Conservation (phyloP, 2,888 invertebrate species). For the Prionchulus punctatus region DNA sequence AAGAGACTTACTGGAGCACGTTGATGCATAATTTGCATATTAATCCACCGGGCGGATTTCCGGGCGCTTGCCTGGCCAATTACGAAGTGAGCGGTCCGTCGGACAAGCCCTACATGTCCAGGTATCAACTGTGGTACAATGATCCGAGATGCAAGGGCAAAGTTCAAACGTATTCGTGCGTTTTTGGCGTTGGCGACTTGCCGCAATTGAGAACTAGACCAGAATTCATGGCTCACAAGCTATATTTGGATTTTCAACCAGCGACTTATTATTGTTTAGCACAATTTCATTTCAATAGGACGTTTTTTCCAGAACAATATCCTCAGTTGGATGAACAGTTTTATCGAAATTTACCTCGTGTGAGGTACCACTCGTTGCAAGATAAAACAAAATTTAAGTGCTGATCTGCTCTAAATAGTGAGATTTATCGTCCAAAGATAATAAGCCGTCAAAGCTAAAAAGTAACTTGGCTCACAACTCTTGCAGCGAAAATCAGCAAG, state of each 20-base stretch:
- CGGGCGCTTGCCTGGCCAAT: not conserved
- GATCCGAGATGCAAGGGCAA: not conserved
- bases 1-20: constrained; percentile 10
- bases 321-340: not conserved
- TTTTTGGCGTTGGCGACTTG: constrained; percentile 28
- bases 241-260: not conserved
- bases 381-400: constrained; percentile 1
- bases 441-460: too few relatives aligned
- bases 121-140: constrained; percentile 3
- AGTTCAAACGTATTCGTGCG: constrained; percentile 20
- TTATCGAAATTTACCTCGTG: not conserved
- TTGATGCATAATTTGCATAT: constrained; percentile 3
- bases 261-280: not conserved
- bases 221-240: not conserved
- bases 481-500: too few relatives aligned
- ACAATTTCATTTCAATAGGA: not conserved
- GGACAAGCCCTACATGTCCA: not conserved
- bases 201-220: too few relatives aligned
- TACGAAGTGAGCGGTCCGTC: not conserved
- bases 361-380: not conserved
- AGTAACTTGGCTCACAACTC: too few relatives aligned
- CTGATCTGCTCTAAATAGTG: too few relatives aligned
- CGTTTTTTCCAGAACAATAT: too few relatives aligned
- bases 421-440: too few relatives aligned
- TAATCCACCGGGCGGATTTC: not conserved